A percentile compares a stretch with the other conserved stretches of the same genome.
phyloP scores from a whole-genome alignment of 2,113 vertebrate genomes.

The Etia nguti region DNA sequence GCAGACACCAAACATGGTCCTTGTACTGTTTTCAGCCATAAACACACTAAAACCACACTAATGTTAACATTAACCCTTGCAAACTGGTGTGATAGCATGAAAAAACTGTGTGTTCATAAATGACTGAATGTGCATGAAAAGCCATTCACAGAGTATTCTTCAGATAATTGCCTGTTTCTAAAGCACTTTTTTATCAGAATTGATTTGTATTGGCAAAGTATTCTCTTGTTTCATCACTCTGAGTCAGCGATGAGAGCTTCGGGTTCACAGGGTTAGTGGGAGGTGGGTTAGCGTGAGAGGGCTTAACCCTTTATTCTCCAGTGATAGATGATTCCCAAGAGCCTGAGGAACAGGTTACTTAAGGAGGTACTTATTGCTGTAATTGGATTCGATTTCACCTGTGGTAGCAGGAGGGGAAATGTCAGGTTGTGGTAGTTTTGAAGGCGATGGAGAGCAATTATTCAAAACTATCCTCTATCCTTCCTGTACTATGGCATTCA shows the following conservation, averaged over 20 bases:
- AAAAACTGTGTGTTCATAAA: not conserved
- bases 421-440: not conserved
- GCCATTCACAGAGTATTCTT: not conserved
- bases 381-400: slow-evolving; percentile 62
- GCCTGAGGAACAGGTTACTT: slow-evolving; percentile 39
- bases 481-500: not conserved
- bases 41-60: not conserved
- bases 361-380: slow-evolving; percentile 54
- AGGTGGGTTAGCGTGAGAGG: not conserved
- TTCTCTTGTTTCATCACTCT: not conserved
- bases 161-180: not conserved
- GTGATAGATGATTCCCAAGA: slow-evolving; percentile 38
- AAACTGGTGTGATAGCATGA: not conserved
- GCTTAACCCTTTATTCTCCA: slow-evolving; percentile 27
- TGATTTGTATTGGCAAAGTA: not conserved
- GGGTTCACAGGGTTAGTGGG: not conserved
- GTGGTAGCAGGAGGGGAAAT: not conserved
- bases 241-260: not conserved
- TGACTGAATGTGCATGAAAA: not conserved
- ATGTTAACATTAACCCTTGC: not conserved
- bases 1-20: not conserved
- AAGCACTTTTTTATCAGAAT: not conserved
- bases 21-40: not conserved
- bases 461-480: not conserved
- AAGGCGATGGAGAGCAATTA: not conserved